These are phyloP conservation scores for Harmothoe impar DNA, from an alignment of 2,888 invertebrate genomes.

Conservation along the genomic window DNA sequence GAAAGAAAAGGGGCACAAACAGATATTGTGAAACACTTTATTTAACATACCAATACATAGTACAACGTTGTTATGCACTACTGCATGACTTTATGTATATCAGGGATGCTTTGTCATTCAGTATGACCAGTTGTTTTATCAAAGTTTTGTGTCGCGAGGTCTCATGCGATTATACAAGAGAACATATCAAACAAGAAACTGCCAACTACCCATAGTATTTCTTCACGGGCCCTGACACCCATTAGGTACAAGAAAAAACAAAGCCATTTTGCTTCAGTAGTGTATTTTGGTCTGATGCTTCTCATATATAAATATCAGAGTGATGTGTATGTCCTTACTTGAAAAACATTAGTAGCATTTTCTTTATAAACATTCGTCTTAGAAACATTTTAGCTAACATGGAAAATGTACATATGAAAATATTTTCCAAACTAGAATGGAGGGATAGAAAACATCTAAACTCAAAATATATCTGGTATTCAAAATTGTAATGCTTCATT, in stretches of 20 bases:
- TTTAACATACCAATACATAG: conserved; percentile 51
- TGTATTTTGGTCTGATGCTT: not conserved
- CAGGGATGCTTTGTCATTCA: not conserved
- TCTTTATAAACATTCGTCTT: not conserved
- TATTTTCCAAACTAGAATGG: not conserved
- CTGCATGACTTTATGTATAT: conserved; percentile 3
- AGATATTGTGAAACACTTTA: conserved; percentile 50
- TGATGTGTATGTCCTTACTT: not conserved
- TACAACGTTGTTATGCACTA: conserved; percentile 50
- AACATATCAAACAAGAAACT: not conserved
- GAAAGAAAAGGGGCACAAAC: too few relatives aligned
- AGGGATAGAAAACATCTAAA: not conserved
- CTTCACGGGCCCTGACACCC: not conserved
- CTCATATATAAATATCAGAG: not conserved
- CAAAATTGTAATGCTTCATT: not conserved
- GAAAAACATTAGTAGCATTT: not conserved
- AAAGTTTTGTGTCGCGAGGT: not conserved
- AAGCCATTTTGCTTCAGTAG: conserved; percentile 25
- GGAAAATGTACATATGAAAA: conserved; percentile 28
- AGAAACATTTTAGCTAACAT: not conserved
- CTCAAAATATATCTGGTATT: conserved; percentile 10
- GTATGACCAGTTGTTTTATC: not conserved
- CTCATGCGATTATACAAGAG: not conserved
- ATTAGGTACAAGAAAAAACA: not conserved
- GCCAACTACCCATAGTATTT: not conserved